These are phyloP conservation scores for Folsomia manolachei DNA, from an alignment of 2,888 invertebrate species.

Conservation along the genomic window DNA sequence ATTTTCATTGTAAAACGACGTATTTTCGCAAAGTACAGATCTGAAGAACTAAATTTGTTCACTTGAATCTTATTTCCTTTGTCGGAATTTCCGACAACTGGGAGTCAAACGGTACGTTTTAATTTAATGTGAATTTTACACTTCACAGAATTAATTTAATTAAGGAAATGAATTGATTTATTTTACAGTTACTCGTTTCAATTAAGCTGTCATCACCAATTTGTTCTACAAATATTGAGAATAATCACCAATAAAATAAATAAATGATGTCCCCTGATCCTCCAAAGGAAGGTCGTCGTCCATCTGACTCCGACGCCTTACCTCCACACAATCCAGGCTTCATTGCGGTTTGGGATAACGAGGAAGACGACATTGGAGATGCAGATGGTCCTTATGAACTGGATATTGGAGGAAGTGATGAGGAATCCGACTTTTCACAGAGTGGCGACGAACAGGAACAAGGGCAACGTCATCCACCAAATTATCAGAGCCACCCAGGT, in stretches of 20 bases:
- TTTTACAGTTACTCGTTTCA: too few species aligned
- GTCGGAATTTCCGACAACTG: too few species aligned
- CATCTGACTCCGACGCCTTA: not conserved
- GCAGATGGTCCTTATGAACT: constrained; percentile 36
- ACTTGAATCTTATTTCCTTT: too few species aligned
- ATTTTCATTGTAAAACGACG: too few species aligned
- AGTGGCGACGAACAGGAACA: constrained; percentile 4
- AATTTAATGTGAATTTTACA: too few species aligned
- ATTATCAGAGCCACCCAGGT: not conserved
- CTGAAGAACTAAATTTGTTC: too few species aligned
- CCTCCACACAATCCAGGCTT: not conserved
- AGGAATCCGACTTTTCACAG: constrained; percentile 32
- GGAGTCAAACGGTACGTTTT: too few species aligned
- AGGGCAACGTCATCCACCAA: not conserved
- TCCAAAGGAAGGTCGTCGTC: constrained; percentile 27
- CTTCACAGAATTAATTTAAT: too few species aligned
- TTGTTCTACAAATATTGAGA: too few species aligned
- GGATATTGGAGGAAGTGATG: constrained; percentile 23
- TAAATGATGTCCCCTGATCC: constrained; percentile 45
- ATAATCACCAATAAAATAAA: not conserved
- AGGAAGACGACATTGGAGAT: constrained; percentile 27
- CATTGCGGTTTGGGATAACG: constrained; percentile 12
- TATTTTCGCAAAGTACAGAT: too few species aligned
- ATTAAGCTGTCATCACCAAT: too few species aligned
- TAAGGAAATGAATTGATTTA: too few species aligned